Conservation (phyloP, 2,113 vertebrate species). For the Cnemophilus loriae region DNA sequence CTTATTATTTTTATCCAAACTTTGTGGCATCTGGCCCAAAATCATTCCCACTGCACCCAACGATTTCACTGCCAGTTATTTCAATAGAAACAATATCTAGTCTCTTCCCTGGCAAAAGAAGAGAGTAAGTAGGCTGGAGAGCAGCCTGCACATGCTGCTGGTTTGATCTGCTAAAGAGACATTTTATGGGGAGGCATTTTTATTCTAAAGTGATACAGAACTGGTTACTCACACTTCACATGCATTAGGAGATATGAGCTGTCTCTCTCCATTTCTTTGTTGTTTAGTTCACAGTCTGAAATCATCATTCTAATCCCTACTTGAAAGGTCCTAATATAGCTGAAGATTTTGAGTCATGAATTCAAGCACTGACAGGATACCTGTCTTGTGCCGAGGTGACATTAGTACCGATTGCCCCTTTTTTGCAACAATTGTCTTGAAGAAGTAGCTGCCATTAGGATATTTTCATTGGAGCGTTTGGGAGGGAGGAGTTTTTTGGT, state of each 20-base stretch:
- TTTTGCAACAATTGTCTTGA: background rate
- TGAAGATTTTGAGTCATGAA: background rate
- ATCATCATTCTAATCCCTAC: background rate
- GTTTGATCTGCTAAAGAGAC: background rate
- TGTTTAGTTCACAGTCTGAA: background rate
- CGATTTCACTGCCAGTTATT: background rate
- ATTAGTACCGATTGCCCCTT: rapidly evolving
- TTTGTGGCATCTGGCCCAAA: background rate
- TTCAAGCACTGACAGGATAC: background rate
- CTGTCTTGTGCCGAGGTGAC: background rate
- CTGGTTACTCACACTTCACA: background rate
- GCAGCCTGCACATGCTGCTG: background rate
- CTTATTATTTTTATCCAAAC: background rate
- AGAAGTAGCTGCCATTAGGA: background rate
- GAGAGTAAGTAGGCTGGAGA: background rate
- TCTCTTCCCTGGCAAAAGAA: background rate
- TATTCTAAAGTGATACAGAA: background rate
- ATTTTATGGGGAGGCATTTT: background rate
- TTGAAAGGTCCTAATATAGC: background rate
- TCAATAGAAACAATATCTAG: background rate
- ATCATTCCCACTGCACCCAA: background rate
- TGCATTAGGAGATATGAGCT: background rate
- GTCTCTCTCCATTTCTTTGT: background rate
- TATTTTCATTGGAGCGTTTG: background rate
- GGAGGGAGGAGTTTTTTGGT: background rate